Conservation (phyloP, 1,140 invertebrate genomes). For the Nautilus pompilius region DNA sequence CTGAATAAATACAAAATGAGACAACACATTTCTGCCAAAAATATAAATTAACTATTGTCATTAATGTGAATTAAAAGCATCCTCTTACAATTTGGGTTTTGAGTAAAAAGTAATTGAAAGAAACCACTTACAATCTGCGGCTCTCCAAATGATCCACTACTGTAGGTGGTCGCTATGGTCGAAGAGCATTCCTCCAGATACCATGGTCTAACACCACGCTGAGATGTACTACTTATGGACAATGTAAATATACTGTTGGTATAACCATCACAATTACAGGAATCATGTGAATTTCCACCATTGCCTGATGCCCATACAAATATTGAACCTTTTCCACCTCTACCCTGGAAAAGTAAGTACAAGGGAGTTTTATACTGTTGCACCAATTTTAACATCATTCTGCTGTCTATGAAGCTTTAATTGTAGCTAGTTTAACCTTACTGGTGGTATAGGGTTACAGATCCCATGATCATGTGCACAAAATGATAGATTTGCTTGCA, state of each 20-base stretch:
- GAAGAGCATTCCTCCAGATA: conserved; percentile 97
- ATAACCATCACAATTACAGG: conserved; percentile 98
- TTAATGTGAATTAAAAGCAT: neutral
- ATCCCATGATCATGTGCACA: too few species aligned
- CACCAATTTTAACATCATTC: too few species aligned
- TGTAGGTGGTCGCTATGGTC: conserved; percentile 93
- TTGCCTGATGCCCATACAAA: conserved; percentile 99
- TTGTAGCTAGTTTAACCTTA: too few species aligned
- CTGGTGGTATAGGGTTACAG: too few species aligned
- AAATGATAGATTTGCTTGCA: too few species aligned
- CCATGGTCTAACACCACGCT: conserved; percentile 83
- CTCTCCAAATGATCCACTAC: conserved; percentile 72
- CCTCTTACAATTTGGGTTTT: neutral
- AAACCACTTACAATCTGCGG: conserved; percentile 39
- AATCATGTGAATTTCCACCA: conserved; percentile 92
- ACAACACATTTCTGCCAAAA: neutral
- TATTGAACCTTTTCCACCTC: conserved; percentile 94
- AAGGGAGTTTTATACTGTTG: too few species aligned
- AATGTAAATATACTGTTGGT: conserved; percentile 98
- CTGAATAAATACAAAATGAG: neutral
- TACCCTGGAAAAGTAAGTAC: conserved; percentile 65
- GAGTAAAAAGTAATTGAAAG: neutral
- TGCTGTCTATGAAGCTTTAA: too few species aligned
- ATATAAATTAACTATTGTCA: neutral
- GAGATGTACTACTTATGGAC: conserved; percentile 94